These are phyloP conservation scores for Folsomia candida DNA, from an alignment of 2,888 invertebrate genomes.

Conservation along the genomic window DNA sequence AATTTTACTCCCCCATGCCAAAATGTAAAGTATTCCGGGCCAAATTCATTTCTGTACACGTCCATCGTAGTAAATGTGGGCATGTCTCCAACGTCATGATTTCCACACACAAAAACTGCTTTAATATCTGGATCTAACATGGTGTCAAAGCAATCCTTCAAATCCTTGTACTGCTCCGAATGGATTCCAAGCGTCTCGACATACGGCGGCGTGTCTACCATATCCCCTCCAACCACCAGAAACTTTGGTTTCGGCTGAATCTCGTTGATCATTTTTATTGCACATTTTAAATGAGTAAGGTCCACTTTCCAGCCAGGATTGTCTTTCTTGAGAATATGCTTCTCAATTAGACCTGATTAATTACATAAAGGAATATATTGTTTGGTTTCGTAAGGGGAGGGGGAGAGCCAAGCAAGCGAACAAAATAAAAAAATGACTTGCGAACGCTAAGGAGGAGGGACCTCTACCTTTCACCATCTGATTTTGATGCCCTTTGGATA, in stretches of 20 bases:
- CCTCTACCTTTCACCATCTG: too few relatives aligned
- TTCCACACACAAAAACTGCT: conserved; percentile 58
- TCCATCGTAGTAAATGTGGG: conserved; percentile 55
- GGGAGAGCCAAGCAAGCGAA: too few relatives aligned
- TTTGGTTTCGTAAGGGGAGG: too few relatives aligned
- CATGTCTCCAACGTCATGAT: conserved; percentile 58
- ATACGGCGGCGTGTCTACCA: conserved; percentile 56
- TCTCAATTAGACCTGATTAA: conserved; percentile 57
- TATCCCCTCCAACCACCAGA: conserved; percentile 58
- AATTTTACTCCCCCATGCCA: conserved; percentile 57
- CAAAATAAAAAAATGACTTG: too few relatives aligned
- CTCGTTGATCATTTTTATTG: conserved; percentile 55
- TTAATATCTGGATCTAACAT: conserved; percentile 55
- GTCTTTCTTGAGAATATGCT: conserved; percentile 52
- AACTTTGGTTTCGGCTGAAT: conserved; percentile 56
- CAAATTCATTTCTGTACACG: conserved; percentile 52
- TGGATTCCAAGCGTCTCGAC: conserved; percentile 37
- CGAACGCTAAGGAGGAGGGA: too few relatives aligned
- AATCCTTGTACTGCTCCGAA: conserved; percentile 53
- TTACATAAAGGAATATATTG: too few relatives aligned
- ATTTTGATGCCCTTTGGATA: too few relatives aligned
- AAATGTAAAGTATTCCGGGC: conserved; percentile 59
- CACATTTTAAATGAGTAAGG: conserved; percentile 53
- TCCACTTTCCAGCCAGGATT: conserved; percentile 55
- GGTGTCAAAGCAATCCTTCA: conserved; percentile 52